These are phyloP conservation scores for Pangasius mekongensis DNA, from an alignment of 2,797 vertebrate genomes.

Conservation along the genomic window DNA sequence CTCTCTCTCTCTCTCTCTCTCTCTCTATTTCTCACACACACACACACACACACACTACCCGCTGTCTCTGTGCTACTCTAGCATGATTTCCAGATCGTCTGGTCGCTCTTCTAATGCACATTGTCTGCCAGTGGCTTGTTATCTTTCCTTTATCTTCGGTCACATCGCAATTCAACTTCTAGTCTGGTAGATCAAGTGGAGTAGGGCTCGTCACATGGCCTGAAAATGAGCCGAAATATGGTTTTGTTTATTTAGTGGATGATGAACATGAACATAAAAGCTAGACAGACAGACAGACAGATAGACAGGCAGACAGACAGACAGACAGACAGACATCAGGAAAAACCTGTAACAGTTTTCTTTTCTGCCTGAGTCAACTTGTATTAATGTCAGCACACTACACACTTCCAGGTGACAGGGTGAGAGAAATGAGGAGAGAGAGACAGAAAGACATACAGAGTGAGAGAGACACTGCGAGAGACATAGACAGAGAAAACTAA, in stretches of 20 bases:
- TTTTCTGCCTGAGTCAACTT: neutral
- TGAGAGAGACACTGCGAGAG: neutral
- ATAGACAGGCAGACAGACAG: neutral
- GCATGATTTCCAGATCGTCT: constrained; percentile 49
- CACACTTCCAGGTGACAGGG: constrained; percentile 15
- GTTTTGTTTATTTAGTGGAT: neutral
- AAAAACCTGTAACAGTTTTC: constrained; percentile 21
- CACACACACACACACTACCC: neutral
- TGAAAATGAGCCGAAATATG: neutral
- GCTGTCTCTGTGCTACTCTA: constrained; percentile 36
- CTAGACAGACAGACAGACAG: constrained; percentile 5
- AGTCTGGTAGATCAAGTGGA: neutral
- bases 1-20: neutral
- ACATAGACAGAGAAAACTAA: neutral
- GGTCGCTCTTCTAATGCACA: neutral
- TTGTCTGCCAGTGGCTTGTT: constrained; percentile 12
- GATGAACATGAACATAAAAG: neutral
- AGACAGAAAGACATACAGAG: neutral
- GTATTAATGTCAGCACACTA: neutral
- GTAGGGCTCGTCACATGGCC: neutral
- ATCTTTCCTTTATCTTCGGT: constrained; percentile 21
- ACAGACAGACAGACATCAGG: neutral
- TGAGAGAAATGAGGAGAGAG: neutral
- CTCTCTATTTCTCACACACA: constrained; percentile 1
- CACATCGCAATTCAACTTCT: constrained; percentile 21